Evolutionary conservation across 2,113 vertebrate genomes (phyloP), one percentile per base, ranked within the genome.

Genomic region (Hiodon tergisus): DNA sequence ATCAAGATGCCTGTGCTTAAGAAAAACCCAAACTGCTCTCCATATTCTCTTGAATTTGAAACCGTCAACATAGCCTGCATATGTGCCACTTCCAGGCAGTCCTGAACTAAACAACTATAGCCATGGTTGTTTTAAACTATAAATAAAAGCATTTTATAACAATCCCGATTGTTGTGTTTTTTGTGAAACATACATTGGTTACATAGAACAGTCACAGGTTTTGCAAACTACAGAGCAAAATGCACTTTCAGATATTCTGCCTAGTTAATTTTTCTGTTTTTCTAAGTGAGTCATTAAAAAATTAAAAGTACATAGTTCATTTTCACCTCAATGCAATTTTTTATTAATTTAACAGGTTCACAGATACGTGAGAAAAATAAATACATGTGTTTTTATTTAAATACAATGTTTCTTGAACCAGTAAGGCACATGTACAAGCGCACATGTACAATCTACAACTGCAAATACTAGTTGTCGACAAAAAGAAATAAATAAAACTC

Each of bases 11-110:
- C 90, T 0, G 89, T 93, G 46, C 87, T 92, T 10, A 84, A 82
- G 80, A 89, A 86, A 60, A 88, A 88, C 80, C 78, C 86, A 16
- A 76, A 8, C 73, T 91, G 90, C 76, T 52, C 82, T 58, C 85
- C 83, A 67, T 89, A 86, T 81, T 87, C 89, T 4, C 72, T 92
- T 73, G 90, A 93, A 60, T 90, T 86, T 58, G 88, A 92, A 81
- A 61, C 88, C 10, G 81, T 92, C 67, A 91, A 82, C 31, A 83
- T 93, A 6, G 91, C 91, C 0, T 93, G 91, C 80, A 77, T 93
- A 82, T 93, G 91, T 77, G 91, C 88, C 2, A 79, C 83, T 11
- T 81, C 90, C 70, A 84, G 90, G 67, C 81, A 85, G 55, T 87
- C 57, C 78, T 88, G 76, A 86, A 3, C 10, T 48, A 78, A 57